A percentile compares a stretch with the other conserved stretches of the same genome.
These are phyloP conservation scores for Pelagia noctiluca DNA, from an alignment of 30 jellyfish, hydroid and myxozoan genomes.

Conservation along the genomic window DNA sequence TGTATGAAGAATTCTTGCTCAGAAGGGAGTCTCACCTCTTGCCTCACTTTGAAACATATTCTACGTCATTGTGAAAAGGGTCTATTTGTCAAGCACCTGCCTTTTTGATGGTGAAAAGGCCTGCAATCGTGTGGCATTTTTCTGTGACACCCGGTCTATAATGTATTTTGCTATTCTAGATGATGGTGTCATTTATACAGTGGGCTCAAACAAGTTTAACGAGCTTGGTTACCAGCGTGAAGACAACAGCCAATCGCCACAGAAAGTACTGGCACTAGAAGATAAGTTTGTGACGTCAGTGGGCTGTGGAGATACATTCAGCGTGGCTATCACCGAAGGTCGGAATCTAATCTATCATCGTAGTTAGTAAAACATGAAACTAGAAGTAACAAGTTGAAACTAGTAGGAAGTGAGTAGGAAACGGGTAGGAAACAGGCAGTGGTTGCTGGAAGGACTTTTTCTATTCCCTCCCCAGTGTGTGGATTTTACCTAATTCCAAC, in stretches of 20 bases:
- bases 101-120: too few species aligned
- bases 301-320: slow-evolving; percentile 91
- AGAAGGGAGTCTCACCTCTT: too few species aligned
- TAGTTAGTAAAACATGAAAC: too few species aligned
- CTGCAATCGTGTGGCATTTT: background rate
- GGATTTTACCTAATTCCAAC: too few species aligned
- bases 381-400: too few species aligned
- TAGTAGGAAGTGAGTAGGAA: too few species aligned
- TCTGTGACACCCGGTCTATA: background rate
- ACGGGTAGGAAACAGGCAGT: too few species aligned
- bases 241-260: slow-evolving; percentile 60
- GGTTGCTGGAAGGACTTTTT: too few species aligned
- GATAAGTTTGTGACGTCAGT: slow-evolving; percentile 67
- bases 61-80: too few species aligned
- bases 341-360: background rate
- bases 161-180: slow-evolving; percentile 39
- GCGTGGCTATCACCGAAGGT: slow-evolving; percentile 92
- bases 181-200: slow-evolving; percentile 82
- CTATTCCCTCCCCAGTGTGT: too few species aligned
- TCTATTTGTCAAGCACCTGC: too few species aligned
- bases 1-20: background rate
- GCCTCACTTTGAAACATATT: too few species aligned
- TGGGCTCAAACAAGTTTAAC: slow-evolving; percentile 73
- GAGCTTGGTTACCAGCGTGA: slow-evolving; percentile 90
- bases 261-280: slow-evolving; percentile 65